phyloP scores from a whole-genome alignment of 2,888 invertebrate species.

The Venusia cambrica region DNA sequence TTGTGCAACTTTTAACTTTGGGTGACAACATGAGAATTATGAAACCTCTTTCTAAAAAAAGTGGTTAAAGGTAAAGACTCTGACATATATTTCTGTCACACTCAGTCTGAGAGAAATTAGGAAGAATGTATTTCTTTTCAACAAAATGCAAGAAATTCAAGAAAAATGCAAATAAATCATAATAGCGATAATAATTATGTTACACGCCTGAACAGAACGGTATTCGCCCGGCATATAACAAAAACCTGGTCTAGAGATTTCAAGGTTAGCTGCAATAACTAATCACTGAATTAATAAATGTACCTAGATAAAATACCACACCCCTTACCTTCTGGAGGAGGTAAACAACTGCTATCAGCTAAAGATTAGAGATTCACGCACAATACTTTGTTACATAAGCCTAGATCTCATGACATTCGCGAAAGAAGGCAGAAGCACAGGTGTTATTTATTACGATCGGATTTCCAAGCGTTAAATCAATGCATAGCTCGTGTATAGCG shows the following conservation, averaged over 20 bases:
- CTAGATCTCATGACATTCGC: constrained; percentile 67
- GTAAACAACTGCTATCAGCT: constrained; percentile 63
- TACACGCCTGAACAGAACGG: constrained; percentile 23
- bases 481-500: constrained; percentile 51
- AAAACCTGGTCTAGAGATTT: constrained; percentile 36
- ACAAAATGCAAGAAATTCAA: too few species aligned
- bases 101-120: too few species aligned
- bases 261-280: constrained; percentile 52
- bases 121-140: too few species aligned
- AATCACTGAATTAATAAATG: constrained; percentile 28
- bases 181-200: constrained; percentile 1
- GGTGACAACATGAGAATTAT: too few species aligned
- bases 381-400: constrained; percentile 74
- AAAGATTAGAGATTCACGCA: constrained; percentile 55
- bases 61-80: too few species aligned
- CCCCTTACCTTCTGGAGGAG: constrained; percentile 64
- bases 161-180: constrained; percentile 5
- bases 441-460: constrained; percentile 35
- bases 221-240: constrained; percentile 39
- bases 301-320: constrained; percentile 40
- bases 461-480: constrained; percentile 58
- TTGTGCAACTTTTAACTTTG: too few species aligned
- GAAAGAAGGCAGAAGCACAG: constrained; percentile 46
- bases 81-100: too few species aligned
- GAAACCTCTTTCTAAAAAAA: too few species aligned